Evolutionary conservation across 2,888 invertebrate species (phyloP), one percentile per base, ranked within the genome.

Genomic region (Brenthis daphne): DNA sequence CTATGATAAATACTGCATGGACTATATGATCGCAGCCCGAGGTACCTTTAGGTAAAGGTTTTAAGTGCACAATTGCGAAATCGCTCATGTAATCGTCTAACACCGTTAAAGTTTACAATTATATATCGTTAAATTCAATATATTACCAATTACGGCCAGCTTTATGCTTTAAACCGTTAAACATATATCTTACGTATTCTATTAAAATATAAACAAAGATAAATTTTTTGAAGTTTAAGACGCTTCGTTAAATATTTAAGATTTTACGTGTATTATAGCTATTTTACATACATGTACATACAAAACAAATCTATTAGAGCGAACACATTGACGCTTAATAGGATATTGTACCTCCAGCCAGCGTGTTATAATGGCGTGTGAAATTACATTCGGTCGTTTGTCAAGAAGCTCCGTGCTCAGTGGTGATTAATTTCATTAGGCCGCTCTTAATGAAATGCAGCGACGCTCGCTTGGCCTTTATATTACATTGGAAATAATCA

Each of bases 351-450:
- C 64, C 55, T 69, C 67, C 63, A 71, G 66, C 69, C 67, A 60
- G 70, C 79, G 84, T 86, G 85, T 87, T 82, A 88, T 82, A 80
- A 81, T 79, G 83, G 81, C 88, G 88, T 87, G 87, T 92, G 90
- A 92, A 89, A 92, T 91, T 89, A 89, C 91, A 92, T 82, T 79
- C 88, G 87, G 84, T 85, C 88, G 88, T 92, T 91, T 89, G 90
- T 92, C 91, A 90, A 80, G 85, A 87, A 88, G 86, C 87, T 84
- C 82, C 81, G 80, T 80, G 82, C 83, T 82, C 83, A 82, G 85
- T 81, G 85, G 89, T 89, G 89, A 91, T 91, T 91, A 90, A 90
- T 91, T 90, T 88, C 88, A 90, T 90, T 90, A 89, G 84, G 82
- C 84, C 82, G 84, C 83, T 87, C 85, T 89, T 90, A 90, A 91